Evolutionary conservation across 2,113 vertebrate species (phyloP), one percentile per base, ranked within the genome.

Genomic region (Coryphaenoides rupestris): DNA sequence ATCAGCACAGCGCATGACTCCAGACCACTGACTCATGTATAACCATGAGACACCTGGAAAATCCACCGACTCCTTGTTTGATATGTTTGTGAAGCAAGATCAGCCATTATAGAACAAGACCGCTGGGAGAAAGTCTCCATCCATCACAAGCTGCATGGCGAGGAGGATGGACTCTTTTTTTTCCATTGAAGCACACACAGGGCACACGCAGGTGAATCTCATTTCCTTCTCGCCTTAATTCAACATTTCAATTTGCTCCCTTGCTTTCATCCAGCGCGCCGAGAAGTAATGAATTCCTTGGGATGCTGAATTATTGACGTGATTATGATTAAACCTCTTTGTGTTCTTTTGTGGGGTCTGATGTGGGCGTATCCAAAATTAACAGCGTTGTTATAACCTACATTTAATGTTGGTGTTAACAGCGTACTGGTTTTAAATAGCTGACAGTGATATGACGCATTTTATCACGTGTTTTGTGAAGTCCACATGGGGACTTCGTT

Each of bases 221-320:
- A 82, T 83, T 82, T 83, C 72, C 74, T 67, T 63, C 70, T 64
- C 19, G 55, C 61, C 61, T 69, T 80, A 77, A 80, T 79, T 68
- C 66, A 77, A 72, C 76, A 69, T 73, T 82, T 82, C 58, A 77
- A 80, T 83, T 80, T 73, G 65, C 62, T 65, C 40, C 21, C 10
- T 33, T 0, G 49, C 70, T 75, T 63, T 63, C 72, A 65, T 69
- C 58, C 66, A 3, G 17, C 24, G 6, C 65, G 26, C 72, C 21
- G 19, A 53, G 60, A 78, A 63, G 73, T 74, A 78, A 82, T 76
- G 58, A 70, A 76, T 79, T 75, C 24, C 23, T 82, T 71, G 64
- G 49, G 19, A 16, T 17, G 60, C 76, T 84, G 74, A 83, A 85
- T 85, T 80, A 85, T 82, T 85, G 69, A 82, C 33, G 23, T 33